Conservation (phyloP, 1,140 invertebrate genomes). For the Tribolium madens region DNA sequence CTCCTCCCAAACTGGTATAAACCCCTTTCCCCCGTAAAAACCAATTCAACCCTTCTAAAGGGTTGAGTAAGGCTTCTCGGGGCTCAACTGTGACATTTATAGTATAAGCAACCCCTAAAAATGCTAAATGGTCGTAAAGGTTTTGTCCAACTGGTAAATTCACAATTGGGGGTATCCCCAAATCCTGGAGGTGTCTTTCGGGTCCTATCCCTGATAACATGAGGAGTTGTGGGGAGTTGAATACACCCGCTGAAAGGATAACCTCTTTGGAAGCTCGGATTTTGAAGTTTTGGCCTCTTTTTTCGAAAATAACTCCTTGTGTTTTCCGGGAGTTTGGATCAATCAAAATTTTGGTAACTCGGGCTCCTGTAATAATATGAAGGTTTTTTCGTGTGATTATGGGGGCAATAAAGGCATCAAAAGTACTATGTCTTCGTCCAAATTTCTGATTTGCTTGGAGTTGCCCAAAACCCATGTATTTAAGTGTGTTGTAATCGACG, state of each 20-base stretch:
- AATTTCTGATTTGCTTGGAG: slow-evolving; percentile 75
- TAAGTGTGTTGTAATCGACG: slow-evolving; percentile 77
- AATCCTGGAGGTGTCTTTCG: slow-evolving; percentile 67
- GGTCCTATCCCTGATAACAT: slow-evolving; percentile 85
- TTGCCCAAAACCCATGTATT: slow-evolving; percentile 72
- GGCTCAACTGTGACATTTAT: slow-evolving; percentile 43
- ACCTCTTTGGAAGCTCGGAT: slow-evolving; percentile 85
- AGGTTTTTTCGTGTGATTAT: slow-evolving; percentile 71
- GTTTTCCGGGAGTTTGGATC: slow-evolving; percentile 74
- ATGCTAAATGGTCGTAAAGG: slow-evolving; percentile 68
- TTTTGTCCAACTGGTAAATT: slow-evolving; percentile 69
- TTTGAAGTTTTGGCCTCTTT: slow-evolving; percentile 58
- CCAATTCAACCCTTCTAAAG: slow-evolving; percentile 49
- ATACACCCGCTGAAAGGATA: slow-evolving; percentile 84
- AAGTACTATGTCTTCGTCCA: slow-evolving; percentile 77
- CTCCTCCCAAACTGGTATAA: slow-evolving; percentile 63
- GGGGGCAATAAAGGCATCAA: slow-evolving; percentile 77
- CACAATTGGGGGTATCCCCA: slow-evolving; percentile 62
- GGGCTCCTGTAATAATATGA: slow-evolving; percentile 71
- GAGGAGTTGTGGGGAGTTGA: slow-evolving; percentile 88
- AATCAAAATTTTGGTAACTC: slow-evolving; percentile 79
- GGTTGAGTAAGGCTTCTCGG: background rate
- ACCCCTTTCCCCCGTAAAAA: slow-evolving; percentile 51
- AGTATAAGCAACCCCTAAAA: slow-evolving; percentile 58
- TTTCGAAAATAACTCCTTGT: slow-evolving; percentile 59